Percentiles rank a stretch among this genome's conserved stretches.
Evolutionary conservation across 2,113 vertebrate genomes (phyloP).

Genomic region (Hemiscyllium ocellatum): DNA sequence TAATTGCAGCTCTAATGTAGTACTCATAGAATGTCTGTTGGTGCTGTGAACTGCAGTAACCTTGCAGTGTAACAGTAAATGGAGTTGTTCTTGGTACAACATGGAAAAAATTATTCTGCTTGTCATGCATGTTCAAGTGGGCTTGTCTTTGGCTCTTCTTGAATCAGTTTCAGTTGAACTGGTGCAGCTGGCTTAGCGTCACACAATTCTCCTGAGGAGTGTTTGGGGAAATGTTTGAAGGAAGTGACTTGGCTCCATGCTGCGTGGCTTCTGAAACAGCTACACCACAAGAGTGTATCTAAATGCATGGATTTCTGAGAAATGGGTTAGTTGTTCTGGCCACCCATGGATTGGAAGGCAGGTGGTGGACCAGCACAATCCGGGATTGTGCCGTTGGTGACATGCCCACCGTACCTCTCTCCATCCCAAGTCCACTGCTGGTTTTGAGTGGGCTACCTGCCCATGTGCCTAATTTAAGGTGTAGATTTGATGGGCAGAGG

Average conservation of each 20-base stretch:
- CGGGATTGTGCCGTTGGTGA: too few species aligned
- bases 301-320: background rate
- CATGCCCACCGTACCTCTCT: too few species aligned
- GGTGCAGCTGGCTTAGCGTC: background rate
- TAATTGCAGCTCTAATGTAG: background rate
- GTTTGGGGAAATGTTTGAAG: background rate
- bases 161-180: background rate
- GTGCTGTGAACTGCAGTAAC: background rate
- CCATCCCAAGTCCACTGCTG: background rate
- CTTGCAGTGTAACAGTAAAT: background rate
- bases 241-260: background rate
- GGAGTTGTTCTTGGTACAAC: slow-evolving; percentile 15
- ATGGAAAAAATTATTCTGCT: slow-evolving; percentile 3
- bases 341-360: too few species aligned
- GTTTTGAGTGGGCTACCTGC: background rate
- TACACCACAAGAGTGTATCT: background rate
- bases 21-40: background rate
- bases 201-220: background rate
- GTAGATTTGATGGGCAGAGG: too few species aligned
- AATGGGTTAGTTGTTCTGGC: too few species aligned
- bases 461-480: background rate
- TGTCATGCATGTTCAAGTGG: background rate
- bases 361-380: too few species aligned
- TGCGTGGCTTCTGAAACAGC: background rate
- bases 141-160: background rate